Base-by-base conservation (phyloP, 2,888 invertebrate species). In the Dasypolia templi region DNA sequence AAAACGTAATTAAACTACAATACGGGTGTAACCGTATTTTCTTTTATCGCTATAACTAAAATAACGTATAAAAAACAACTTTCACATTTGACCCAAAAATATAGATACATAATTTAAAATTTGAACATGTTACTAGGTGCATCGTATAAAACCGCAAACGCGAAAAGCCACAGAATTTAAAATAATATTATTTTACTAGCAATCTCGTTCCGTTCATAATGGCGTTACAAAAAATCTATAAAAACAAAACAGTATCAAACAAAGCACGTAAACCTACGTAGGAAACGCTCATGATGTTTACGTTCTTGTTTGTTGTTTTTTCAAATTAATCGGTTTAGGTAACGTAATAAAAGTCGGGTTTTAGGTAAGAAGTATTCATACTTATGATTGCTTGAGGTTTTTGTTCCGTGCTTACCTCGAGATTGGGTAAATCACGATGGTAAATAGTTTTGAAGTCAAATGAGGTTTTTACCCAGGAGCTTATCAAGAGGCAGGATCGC, bases 291-390 rank as follows among this genome's bases (percentile, higher is more conserved):
- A 69, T 63, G 49, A 63, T 58, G 68, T 77, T 82, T 64, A 85
- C 39, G 72, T 73, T 63, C 65, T n/a, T n/a, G n/a, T n/a, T n/a
- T n/a, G n/a, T n/a, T 77, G 66, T 79, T 82, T 76, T 83, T 73
- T 68, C n/a, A 35, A 64, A 68, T 58, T 72, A 66, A 66, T 58
- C 29, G 82, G 42, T 61, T 70, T 67, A 67, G 29, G 12, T 44
- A 73, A 4, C 46, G 42, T 80, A 74, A 73, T 73, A 39, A 44
- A 58, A 46, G 22, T n/a, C 17, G n/a, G n/a, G n/a, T n/a, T n/a
- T n/a, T n/a, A n/a, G n/a, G n/a, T n/a, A n/a, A n/a, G n/a, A n/a
- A n/a, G n/a, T n/a, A n/a, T n/a, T n/a, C n/a, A n/a, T n/a, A n/a
- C n/a, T n/a, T n/a, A n/a, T n/a, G n/a, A n/a, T n/a, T n/a, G n/a